Conservation (phyloP, 2,113 vertebrate genomes). For the Mionectes macconnelli region DNA sequence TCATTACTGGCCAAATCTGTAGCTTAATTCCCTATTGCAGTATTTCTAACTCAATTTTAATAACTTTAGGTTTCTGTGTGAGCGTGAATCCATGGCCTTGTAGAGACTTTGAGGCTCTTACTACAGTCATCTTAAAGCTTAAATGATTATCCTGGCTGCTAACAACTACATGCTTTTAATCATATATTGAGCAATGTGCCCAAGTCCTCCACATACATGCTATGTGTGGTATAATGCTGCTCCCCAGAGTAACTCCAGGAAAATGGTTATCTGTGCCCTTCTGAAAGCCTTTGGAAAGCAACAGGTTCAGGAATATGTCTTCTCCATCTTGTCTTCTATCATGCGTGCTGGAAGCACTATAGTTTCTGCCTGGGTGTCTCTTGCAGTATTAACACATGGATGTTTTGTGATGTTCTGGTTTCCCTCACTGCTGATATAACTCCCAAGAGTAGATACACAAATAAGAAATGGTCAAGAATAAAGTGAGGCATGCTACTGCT, state of each 20-base stretch:
- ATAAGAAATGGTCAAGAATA: background rate
- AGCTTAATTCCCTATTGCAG: slow-evolving; percentile 38
- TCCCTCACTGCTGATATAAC: background rate
- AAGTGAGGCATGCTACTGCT: background rate
- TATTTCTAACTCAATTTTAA: slow-evolving; percentile 37
- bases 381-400: background rate
- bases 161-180: background rate
- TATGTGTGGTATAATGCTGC: background rate
- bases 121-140: slow-evolving; percentile 2
- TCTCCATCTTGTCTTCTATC: background rate
- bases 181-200: background rate
- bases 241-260: background rate
- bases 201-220: accelerated
- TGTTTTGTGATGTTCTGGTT: background rate
- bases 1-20: slow-evolving; percentile 55
- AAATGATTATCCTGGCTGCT: slow-evolving; percentile 2
- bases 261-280: background rate
- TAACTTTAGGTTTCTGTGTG: background rate
- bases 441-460: background rate
- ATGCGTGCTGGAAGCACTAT: background rate
- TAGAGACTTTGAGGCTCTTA: slow-evolving; percentile 4
- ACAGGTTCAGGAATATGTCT: background rate
- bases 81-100: background rate
- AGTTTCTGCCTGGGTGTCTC: background rate
- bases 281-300: background rate